Conservation (phyloP, 2,113 vertebrate species). For the Tonatia bakeri region DNA sequence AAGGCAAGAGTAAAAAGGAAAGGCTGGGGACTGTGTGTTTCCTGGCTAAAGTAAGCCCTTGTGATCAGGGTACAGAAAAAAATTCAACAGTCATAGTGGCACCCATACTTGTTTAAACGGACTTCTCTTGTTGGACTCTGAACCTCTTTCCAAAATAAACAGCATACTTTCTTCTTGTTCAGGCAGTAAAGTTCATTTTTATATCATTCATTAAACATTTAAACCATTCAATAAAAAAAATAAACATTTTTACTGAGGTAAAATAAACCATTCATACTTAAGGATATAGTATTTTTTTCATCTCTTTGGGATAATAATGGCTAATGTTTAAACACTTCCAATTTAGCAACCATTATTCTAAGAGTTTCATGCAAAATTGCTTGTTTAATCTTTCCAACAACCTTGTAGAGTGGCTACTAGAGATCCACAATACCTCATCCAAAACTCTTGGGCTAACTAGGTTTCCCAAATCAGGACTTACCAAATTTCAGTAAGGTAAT, state of each 20-base stretch:
- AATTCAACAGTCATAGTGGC: background rate
- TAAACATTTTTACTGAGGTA: constrained; percentile 33
- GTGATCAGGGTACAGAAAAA: background rate
- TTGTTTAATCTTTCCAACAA: constrained; percentile 35
- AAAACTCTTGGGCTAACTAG: background rate
- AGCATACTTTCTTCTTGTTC: constrained; percentile 37
- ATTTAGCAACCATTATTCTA: background rate
- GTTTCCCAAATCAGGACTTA: background rate
- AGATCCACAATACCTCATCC: background rate
- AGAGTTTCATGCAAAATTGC: constrained; percentile 9
- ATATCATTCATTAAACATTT: constrained; percentile 47
- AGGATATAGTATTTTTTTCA: background rate
- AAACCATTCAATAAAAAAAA: constrained; percentile 50
- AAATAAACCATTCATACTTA: constrained; percentile 50
- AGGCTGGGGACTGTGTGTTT: background rate
- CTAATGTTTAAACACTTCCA: background rate
- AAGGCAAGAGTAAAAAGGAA: background rate
- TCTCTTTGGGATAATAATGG: constrained; percentile 26
- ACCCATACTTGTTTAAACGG: background rate
- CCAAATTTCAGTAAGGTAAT: background rate
- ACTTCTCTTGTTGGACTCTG: constrained; percentile 30
- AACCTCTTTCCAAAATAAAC: constrained; percentile 54
- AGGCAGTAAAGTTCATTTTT: constrained; percentile 54
- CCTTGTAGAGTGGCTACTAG: background rate
- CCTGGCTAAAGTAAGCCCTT: background rate